phyloP scores from a whole-genome alignment of 2,888 invertebrate genomes.

The Drosophila ochracea region DNA sequence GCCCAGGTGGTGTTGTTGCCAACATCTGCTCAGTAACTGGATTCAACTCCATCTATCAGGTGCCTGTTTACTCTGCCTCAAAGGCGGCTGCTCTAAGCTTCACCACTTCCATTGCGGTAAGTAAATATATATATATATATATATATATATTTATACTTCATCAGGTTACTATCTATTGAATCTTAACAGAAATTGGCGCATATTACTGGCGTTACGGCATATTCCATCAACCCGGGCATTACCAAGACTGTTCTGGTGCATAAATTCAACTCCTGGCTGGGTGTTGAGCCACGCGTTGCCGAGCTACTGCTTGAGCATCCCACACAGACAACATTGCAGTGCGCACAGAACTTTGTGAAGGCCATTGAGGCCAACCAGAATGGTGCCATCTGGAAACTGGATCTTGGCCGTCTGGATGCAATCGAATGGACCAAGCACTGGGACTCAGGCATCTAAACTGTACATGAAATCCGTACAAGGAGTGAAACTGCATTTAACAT shows the following conservation, averaged over 20 bases:
- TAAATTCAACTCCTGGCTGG: slow-evolving; percentile 71
- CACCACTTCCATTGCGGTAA: slow-evolving; percentile 82
- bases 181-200: slow-evolving; percentile 52
- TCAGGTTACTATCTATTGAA: not conserved
- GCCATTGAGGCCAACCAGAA: slow-evolving; percentile 81
- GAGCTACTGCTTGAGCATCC: slow-evolving; percentile 46
- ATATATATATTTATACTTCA: not conserved
- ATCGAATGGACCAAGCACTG: slow-evolving; percentile 72
- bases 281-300: slow-evolving; percentile 62
- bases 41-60: slow-evolving; percentile 68
- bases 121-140: slow-evolving; percentile 25
- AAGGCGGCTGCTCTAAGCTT: slow-evolving; percentile 85
- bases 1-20: slow-evolving; percentile 84
- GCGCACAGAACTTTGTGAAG: slow-evolving; percentile 79
- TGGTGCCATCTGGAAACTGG: slow-evolving; percentile 82
- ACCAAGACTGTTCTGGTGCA: slow-evolving; percentile 65
- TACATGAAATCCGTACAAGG: not conserved
- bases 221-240: slow-evolving; percentile 72
- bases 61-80: slow-evolving; percentile 84
- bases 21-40: slow-evolving; percentile 84
- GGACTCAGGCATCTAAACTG: slow-evolving; percentile 66
- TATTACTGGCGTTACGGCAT: slow-evolving; percentile 72
- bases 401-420: slow-evolving; percentile 71
- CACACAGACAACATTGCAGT: slow-evolving; percentile 63
- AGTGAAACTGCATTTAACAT: not conserved